Percentiles rank a stretch among this genome's conserved stretches.
phyloP scores from a whole-genome alignment of 2,888 invertebrate genomes.

The Orthosia gothica region DNA sequence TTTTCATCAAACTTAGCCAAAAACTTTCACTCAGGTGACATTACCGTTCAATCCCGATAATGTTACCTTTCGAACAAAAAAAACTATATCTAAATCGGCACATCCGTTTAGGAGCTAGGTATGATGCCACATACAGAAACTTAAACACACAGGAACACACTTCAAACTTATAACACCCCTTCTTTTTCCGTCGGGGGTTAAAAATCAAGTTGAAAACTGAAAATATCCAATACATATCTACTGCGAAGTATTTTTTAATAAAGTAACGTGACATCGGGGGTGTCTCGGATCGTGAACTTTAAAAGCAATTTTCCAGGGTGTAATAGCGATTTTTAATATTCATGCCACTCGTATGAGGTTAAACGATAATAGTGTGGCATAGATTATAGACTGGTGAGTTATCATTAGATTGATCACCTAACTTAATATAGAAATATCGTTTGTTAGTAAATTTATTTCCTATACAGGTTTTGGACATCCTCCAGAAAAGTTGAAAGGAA shows the following conservation, averaged over 20 bases:
- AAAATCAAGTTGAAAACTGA: neutral
- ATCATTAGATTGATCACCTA: neutral
- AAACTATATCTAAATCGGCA: no score
- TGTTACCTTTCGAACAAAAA: no score
- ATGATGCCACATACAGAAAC: no score
- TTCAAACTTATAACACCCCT: no score
- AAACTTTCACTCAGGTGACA: no score
- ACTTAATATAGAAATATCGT: neutral
- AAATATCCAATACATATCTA: neutral
- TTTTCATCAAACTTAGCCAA: no score
- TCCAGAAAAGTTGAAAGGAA: no score
- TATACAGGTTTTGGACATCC: no score
- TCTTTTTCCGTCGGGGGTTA: no score
- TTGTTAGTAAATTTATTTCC: neutral
- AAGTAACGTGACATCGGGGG: constrained; percentile 63
- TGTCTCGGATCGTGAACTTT: constrained; percentile 62
- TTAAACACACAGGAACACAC: no score
- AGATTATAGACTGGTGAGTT: neutral
- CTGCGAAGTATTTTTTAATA: constrained; percentile 48
- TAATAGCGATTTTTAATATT: constrained; percentile 76
- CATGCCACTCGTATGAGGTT: constrained; percentile 68
- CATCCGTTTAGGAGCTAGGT: no score
- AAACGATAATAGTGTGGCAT: constrained; percentile 30
- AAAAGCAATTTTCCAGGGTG: constrained; percentile 75
- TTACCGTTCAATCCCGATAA: no score